Evolutionary conservation across 2,797 vertebrate species (phyloP), one percentile per base, ranked within the genome.

Genomic region (Acanthopagrus latus): DNA sequence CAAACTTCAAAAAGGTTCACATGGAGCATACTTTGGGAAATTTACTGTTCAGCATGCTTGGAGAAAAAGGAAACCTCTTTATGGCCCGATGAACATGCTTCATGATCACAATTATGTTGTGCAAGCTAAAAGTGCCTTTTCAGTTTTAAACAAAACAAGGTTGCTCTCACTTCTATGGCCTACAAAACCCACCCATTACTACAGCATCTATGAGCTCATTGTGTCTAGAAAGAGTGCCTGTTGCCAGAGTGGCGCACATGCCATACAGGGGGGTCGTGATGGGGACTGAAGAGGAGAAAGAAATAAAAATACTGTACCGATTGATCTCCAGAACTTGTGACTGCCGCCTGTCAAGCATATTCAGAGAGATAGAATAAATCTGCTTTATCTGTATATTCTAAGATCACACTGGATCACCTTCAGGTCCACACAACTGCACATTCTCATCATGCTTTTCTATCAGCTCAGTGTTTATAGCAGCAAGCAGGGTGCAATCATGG

Each of bases 341-440:
- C 95, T 95, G 95, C 95, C 95, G 95, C 94, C 95, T 96, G 95
- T 96, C 95, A 95, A 95, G 95, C 95, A 96, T 95, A 96, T 96
- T 96, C 95, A 96, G 91, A 96, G 92, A 96, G 91, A 95, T 95
- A 96, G 89, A 96, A 91, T 96, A 94, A 95, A 96, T 95, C 95
- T 95, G 94, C 93, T 95, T 93, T 86, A 94, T 94, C 92, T 93
- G 86, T 69, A 89, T 87, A 78, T 81, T 83, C 78, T 91, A 85
- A 66, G 94, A 93, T 89, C 88, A 93, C 86, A 93, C 2, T 88
- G 90, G 94, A 91, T 94, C 88, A 93, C 86, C 90, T 92, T 87
- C 78, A 95, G 86, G 86, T 89, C 92, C 91, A 85, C 86, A 92
- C 90, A 91, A 84, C 91, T 90, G 64, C 81, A 91, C 92, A 92